A percentile compares a stretch with the other conserved stretches of the same genome.
Conservation (phyloP, 2,113 vertebrate genomes). For the Mohoua ochrocephala region DNA sequence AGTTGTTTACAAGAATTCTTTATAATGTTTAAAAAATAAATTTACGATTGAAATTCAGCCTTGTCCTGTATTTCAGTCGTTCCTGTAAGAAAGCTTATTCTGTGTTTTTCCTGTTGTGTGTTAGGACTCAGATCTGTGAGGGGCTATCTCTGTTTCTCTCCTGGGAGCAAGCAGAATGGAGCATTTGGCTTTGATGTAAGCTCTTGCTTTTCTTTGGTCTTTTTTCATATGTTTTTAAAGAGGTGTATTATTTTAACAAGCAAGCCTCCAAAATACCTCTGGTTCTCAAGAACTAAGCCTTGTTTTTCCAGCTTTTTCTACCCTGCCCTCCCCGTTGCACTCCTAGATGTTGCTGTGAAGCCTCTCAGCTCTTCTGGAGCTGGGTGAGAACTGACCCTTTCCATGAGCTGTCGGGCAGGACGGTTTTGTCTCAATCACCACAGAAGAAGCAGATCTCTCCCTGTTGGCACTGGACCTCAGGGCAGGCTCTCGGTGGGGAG, state of each 20-base stretch:
- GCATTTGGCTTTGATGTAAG: not conserved
- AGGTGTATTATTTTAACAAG: not conserved
- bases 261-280: not conserved
- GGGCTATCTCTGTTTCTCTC: not conserved
- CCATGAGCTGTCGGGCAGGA: rapidly evolving
- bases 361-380: not conserved
- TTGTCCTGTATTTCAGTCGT: not conserved
- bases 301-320: not conserved
- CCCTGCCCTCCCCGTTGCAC: not conserved
- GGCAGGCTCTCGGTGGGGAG: not conserved
- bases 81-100: not conserved
- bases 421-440: not conserved
- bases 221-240: not conserved
- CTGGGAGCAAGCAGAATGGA: not conserved
- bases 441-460: not conserved
- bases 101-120: not conserved
- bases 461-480: not conserved
- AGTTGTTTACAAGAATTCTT: not conserved
- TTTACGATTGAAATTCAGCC: not conserved
- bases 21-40: not conserved
- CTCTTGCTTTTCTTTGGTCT: not conserved
- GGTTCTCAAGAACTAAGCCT: not conserved
- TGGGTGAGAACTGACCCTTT: not conserved
- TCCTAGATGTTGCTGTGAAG: not conserved
- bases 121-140: not conserved